phyloP scores from a whole-genome alignment of 23 tunicate genomes.

The Oikopleura albicans region DNA sequence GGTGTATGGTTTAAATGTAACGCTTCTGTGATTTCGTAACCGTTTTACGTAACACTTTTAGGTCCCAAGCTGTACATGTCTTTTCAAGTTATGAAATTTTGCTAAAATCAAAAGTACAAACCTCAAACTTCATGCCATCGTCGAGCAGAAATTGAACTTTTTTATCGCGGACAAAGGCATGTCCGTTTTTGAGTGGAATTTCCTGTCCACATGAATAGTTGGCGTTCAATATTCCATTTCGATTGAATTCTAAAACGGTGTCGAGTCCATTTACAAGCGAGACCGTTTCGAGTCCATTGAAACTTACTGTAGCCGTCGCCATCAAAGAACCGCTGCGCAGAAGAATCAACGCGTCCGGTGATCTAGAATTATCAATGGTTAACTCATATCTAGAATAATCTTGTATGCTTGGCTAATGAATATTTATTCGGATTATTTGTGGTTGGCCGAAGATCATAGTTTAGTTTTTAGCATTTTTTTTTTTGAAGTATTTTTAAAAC shows the following conservation, averaged over 20 bases:
- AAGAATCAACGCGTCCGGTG: background rate
- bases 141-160: background rate
- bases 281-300: background rate
- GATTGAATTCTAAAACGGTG: background rate
- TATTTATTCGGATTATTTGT: too few relatives aligned
- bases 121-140: slow-evolving; percentile 10
- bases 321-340: background rate
- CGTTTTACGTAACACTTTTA: too few relatives aligned
- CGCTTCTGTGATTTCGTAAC: too few relatives aligned
- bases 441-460: too few relatives aligned
- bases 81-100: too few relatives aligned
- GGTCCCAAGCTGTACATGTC: too few relatives aligned
- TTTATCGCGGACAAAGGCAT: background rate
- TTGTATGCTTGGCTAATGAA: too few relatives aligned
- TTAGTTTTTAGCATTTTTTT: too few relatives aligned
- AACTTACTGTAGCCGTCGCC: background rate
- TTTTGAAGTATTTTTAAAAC: too few relatives aligned
- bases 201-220: background rate
- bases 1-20: too few relatives aligned
- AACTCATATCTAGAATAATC: too few relatives aligned
- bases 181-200: background rate
- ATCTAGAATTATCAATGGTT: too few relatives aligned
- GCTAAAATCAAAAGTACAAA: background rate
- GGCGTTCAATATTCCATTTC: background rate
- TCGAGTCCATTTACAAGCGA: background rate